Conservation (phyloP, 2,113 vertebrate genomes). For the Prinia subflava region DNA sequence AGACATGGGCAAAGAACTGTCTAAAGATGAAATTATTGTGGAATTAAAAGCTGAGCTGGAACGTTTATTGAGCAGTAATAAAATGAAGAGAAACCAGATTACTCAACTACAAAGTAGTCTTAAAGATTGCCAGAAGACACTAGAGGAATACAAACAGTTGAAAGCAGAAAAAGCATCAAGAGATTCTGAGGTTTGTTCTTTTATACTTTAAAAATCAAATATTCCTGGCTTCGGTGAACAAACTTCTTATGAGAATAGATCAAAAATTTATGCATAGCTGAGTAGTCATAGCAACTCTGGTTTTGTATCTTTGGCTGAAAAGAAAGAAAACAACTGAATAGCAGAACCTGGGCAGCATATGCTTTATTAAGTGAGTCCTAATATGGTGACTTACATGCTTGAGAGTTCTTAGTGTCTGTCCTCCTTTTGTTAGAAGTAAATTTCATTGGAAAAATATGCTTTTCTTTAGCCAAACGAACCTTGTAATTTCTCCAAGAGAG, state of each 20-base stretch:
- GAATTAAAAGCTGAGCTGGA: conserved; percentile 85
- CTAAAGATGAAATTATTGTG: conserved; percentile 79
- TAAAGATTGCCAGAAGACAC: conserved; percentile 64
- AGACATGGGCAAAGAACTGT: conserved; percentile 68
- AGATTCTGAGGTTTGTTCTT: conserved; percentile 69
- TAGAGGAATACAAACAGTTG: conserved; percentile 72
- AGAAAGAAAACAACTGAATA: neutral
- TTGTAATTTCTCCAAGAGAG: neutral
- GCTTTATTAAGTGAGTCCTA: neutral
- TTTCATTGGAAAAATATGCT: neutral
- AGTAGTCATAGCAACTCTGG: neutral
- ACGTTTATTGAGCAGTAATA: conserved; percentile 83
- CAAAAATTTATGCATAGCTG: neutral
- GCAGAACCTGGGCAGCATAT: neutral
- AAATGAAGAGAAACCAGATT: conserved; percentile 83
- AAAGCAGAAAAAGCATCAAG: conserved; percentile 64
- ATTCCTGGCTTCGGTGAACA: neutral
- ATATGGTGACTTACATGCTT: neutral
- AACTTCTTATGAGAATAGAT: neutral
- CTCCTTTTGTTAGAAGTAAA: neutral
- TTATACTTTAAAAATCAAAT: neutral
- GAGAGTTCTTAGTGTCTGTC: neutral
- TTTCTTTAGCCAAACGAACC: neutral
- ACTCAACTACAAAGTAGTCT: conserved; percentile 83
- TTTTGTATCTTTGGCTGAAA: neutral